phyloP scores from a whole-genome alignment of 2,888 invertebrate species.

The Acronicta aceris region DNA sequence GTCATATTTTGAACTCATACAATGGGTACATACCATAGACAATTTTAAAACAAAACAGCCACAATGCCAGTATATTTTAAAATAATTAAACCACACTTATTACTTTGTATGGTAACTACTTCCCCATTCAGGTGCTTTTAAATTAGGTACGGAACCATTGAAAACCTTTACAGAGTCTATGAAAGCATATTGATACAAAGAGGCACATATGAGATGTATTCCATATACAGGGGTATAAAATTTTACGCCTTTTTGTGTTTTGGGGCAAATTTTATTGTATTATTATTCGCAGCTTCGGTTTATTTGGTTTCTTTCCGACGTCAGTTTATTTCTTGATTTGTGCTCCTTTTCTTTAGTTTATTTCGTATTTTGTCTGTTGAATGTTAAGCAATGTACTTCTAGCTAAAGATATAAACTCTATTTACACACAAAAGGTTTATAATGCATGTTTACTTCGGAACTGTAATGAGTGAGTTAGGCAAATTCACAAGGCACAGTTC shows the following conservation, averaged over 20 bases:
- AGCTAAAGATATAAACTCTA: background rate
- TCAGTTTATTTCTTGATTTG: slow-evolving; percentile 32
- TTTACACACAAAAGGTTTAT: no score
- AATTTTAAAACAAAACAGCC: no score
- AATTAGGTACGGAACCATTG: slow-evolving; percentile 41
- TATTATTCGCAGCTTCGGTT: slow-evolving; percentile 58
- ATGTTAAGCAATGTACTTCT: slow-evolving; percentile 8
- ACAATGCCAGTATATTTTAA: no score
- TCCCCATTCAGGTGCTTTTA: slow-evolving; percentile 10
- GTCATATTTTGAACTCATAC: no score
- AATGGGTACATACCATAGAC: no score
- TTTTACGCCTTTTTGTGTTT: slow-evolving; percentile 61
- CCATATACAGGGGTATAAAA: slow-evolving; percentile 57
- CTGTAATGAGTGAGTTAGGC: no score
- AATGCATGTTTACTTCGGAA: no score
- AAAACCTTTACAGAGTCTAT: slow-evolving; percentile 4
- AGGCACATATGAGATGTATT: slow-evolving; percentile 26
- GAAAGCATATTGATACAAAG: slow-evolving; percentile 19
- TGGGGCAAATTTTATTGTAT: slow-evolving; percentile 60
- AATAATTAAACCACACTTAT: slow-evolving; percentile 6
- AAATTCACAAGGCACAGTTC: no score
- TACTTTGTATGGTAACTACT: slow-evolving; percentile 13
- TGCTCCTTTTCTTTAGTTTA: slow-evolving; percentile 26
- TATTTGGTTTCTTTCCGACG: slow-evolving; percentile 29
- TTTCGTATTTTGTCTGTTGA: slow-evolving; percentile 6